A percentile compares a stretch with the other conserved stretches of the same genome.
Conservation (phyloP, 1,140 invertebrate genomes). For the Bombus haemorrhoidalis region DNA sequence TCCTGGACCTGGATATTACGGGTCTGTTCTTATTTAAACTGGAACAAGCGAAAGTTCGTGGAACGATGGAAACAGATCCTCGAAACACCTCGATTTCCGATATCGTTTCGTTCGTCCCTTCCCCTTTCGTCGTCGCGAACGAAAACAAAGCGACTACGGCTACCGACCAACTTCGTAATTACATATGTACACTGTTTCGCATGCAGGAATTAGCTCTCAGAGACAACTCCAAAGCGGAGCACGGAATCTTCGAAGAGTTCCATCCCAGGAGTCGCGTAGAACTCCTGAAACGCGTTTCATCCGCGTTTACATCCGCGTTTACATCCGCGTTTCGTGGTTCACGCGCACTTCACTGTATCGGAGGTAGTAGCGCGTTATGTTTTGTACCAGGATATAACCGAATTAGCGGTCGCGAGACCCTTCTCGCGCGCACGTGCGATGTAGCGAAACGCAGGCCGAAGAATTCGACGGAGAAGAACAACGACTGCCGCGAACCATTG, state of each 20-base stretch:
- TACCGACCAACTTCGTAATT: conserved; percentile 54
- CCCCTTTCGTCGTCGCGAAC: not conserved
- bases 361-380: no score
- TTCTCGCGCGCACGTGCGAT: not conserved
- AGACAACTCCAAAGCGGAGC: conserved; percentile 8
- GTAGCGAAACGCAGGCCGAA: not conserved
- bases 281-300: no score
- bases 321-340: not conserved
- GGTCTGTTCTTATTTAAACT: not conserved
- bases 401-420: not conserved
- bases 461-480: not conserved
- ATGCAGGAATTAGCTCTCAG: conserved; percentile 21
- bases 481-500: not conserved
- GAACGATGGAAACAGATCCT: not conserved
- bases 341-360: conserved; percentile 24
- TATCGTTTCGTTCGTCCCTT: not conserved
- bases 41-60: not conserved
- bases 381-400: not conserved
- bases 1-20: not conserved
- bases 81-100: not conserved
- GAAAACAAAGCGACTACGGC: conserved; percentile 34
- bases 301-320: not conserved
- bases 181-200: conserved; percentile 62
- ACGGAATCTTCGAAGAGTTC: not conserved
- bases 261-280: not conserved